Conservation (phyloP, 2,797 vertebrate genomes). For the Hozukius guyotensis region DNA sequence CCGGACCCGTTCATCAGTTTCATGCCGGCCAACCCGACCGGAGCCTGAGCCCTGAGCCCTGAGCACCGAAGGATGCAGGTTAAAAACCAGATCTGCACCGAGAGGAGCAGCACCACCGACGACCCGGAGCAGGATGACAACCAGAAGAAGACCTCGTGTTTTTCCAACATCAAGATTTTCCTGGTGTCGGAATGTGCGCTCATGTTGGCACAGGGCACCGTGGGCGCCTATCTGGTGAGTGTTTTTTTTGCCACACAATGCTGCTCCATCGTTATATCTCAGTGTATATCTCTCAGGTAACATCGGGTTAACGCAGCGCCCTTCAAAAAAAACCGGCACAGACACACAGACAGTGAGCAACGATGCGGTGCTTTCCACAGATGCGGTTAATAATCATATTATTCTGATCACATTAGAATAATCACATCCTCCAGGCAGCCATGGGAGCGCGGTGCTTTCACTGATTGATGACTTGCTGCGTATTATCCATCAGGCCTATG, state of each 20-base stretch:
- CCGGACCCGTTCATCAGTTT: conserved; percentile 63
- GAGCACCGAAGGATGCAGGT: conserved; percentile 83
- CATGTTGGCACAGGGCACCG: conserved; percentile 98
- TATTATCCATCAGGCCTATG: conserved; percentile 67
- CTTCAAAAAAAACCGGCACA: conserved; percentile 40
- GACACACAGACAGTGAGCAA: conserved; percentile 23
- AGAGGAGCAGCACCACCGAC: conserved; percentile 80
- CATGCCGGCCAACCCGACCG: conserved; percentile 69
- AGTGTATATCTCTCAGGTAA: conserved; percentile 14
- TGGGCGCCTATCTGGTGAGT: conserved; percentile 95
- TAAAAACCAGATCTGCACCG: conserved; percentile 82
- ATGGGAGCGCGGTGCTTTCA: conserved; percentile 15
- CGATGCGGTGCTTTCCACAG: conserved; percentile 24
- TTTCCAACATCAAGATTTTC: conserved; percentile 96
- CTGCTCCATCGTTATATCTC: not conserved
- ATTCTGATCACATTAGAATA: conserved; percentile 37
- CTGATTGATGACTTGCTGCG: conserved; percentile 70
- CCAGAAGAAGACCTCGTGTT: conserved; percentile 92
- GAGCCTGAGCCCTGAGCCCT: conserved; percentile 60
- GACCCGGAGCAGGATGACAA: conserved; percentile 88
- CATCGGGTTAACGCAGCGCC: conserved; percentile 46
- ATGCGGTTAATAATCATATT: conserved; percentile 42
- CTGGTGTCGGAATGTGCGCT: conserved; percentile 95
- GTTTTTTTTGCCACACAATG: no score
- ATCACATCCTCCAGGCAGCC: conserved; percentile 36